phyloP scores from a whole-genome alignment of 2,113 vertebrate species.

The Psittacara wagleri region DNA sequence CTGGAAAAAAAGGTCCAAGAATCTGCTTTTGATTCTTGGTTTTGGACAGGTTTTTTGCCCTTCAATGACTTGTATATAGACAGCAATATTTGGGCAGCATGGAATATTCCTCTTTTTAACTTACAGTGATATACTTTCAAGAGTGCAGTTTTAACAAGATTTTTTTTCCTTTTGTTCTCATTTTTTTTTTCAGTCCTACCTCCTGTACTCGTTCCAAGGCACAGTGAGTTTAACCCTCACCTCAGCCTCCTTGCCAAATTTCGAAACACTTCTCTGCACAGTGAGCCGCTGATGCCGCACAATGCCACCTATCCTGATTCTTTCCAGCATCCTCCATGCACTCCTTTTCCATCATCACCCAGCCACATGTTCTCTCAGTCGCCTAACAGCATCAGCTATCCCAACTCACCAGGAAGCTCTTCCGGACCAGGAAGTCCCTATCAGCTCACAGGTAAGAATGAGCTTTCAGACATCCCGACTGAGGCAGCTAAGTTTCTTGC shows the following conservation, averaged over 20 bases:
- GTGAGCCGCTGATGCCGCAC: conserved; percentile 92
- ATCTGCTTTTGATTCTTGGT: not conserved
- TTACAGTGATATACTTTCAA: not conserved
- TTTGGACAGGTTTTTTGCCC: not conserved
- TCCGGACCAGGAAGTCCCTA: conserved; percentile 87
- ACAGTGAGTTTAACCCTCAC: conserved; percentile 97
- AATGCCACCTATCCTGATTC: conserved; percentile 94
- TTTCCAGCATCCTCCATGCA: conserved; percentile 85
- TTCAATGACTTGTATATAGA: not conserved
- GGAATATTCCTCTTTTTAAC: not conserved
- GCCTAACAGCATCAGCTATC: conserved; percentile 81
- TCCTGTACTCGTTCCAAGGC: conserved; percentile 93
- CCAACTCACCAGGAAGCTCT: conserved; percentile 86
- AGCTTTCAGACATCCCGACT: not conserved
- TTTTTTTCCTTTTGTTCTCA: not conserved
- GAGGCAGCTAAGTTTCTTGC: not conserved
- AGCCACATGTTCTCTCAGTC: conserved; percentile 84
- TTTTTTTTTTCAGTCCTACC: conserved; percentile 84
- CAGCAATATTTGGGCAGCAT: not conserved
- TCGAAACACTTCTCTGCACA: conserved; percentile 89
- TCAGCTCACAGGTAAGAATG: conserved; percentile 84
- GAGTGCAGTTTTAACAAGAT: not conserved
- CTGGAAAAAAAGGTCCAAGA: not conserved
- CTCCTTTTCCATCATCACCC: conserved; percentile 80
- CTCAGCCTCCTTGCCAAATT: conserved; percentile 96